Conservation (phyloP, 2,797 vertebrate species). For the Alouatta caraya region DNA sequence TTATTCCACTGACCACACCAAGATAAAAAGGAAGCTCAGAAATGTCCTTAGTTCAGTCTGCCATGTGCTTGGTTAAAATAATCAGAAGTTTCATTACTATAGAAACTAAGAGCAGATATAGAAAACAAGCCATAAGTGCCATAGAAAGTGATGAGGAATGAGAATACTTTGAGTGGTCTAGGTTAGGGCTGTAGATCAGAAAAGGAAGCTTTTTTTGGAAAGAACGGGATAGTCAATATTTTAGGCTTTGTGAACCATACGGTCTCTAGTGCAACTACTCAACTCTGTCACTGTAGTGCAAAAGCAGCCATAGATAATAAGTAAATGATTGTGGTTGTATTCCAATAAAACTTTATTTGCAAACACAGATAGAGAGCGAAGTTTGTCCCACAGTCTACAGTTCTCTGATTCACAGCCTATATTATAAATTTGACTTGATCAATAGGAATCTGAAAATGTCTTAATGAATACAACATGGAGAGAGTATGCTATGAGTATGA, state of each 20-base stretch:
- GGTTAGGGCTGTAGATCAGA: background rate
- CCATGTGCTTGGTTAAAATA: background rate
- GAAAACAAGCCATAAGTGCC: background rate
- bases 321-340: background rate
- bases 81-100: background rate
- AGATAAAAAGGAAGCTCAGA: background rate
- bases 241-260: background rate
- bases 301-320: background rate
- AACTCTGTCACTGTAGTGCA: background rate
- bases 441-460: background rate
- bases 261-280: background rate
- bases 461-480: background rate
- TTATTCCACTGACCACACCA: background rate
- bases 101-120: background rate
- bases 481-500: background rate
- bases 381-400: background rate
- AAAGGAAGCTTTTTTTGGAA: background rate
- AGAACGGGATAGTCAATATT: background rate
- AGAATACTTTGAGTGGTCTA: background rate
- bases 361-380: background rate
- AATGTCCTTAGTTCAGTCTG: background rate
- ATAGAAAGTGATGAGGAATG: background rate
- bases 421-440: background rate
- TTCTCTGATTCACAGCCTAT: background rate
- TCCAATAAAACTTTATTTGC: background rate